These are phyloP conservation scores for Poeciliopsis infans DNA, from an alignment of 2,797 vertebrate genomes.

Conservation along the genomic window DNA sequence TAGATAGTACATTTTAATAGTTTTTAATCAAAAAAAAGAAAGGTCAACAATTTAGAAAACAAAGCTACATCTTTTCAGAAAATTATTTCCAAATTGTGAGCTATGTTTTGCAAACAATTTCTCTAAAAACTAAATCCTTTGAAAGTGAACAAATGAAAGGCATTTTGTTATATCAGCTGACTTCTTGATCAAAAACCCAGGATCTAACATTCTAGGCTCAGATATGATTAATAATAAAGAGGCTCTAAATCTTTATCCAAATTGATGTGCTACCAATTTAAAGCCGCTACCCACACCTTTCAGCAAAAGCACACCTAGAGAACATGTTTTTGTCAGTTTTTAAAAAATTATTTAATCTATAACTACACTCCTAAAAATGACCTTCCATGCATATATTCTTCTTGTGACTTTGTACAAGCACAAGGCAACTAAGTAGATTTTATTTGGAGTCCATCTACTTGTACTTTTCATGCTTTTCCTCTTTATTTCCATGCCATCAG, in stretches of 20 bases:
- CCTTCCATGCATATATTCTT: background rate
- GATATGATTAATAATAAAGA: background rate
- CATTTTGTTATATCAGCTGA: background rate
- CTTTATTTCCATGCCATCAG: background rate
- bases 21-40: background rate
- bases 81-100: background rate
- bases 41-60: background rate
- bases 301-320: background rate
- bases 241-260: background rate
- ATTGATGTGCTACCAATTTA: background rate
- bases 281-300: background rate
- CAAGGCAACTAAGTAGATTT: background rate
- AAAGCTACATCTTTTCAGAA: background rate
- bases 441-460: background rate
- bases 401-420: too few species aligned
- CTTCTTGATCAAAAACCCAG: background rate
- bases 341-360: background rate
- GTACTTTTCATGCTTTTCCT: background rate
- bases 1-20: conserved; percentile 43
- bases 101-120: background rate
- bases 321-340: background rate
- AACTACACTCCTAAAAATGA: background rate
- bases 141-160: background rate
- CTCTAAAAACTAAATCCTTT: background rate
- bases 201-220: background rate